Conservation (phyloP, 2,113 vertebrate species). For the Pygoscelis adeliae region DNA sequence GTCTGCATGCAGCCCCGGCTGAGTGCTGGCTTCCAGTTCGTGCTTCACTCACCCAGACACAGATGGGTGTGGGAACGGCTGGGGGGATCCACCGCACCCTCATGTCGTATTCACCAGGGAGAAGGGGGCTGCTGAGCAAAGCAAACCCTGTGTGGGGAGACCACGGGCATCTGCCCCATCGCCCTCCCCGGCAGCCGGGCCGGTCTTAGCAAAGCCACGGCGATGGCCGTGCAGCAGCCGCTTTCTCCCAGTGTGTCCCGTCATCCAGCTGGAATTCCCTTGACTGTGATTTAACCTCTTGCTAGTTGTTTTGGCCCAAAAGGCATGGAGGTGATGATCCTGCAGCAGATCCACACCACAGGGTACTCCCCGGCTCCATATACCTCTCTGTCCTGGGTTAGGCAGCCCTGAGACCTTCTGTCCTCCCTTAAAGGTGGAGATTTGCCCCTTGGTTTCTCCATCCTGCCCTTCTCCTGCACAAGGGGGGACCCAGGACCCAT, state of each 20-base stretch:
- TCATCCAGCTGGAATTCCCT: not conserved
- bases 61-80: not conserved
- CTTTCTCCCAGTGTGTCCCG: not conserved
- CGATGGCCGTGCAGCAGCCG: fast-evolving
- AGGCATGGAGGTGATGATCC: fast-evolving
- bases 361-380: fast-evolving
- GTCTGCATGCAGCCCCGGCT: not conserved
- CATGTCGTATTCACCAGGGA: fast-evolving
- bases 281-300: not conserved
- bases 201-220: not conserved
- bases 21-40: not conserved
- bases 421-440: too few relatives aligned
- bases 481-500: not conserved
- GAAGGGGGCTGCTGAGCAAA: not conserved
- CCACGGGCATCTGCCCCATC: fast-evolving
- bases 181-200: fast-evolving
- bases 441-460: not conserved
- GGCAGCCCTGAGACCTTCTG: not conserved
- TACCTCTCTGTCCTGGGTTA: fast-evolving
- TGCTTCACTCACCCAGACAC: not conserved
- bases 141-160: not conserved
- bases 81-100: not conserved
- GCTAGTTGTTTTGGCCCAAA: not conserved
- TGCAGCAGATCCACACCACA: not conserved
- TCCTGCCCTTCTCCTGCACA: not conserved